phyloP scores from a whole-genome alignment of 92 coral and sea anemone genomes.

The Phenganax subtilis region DNA sequence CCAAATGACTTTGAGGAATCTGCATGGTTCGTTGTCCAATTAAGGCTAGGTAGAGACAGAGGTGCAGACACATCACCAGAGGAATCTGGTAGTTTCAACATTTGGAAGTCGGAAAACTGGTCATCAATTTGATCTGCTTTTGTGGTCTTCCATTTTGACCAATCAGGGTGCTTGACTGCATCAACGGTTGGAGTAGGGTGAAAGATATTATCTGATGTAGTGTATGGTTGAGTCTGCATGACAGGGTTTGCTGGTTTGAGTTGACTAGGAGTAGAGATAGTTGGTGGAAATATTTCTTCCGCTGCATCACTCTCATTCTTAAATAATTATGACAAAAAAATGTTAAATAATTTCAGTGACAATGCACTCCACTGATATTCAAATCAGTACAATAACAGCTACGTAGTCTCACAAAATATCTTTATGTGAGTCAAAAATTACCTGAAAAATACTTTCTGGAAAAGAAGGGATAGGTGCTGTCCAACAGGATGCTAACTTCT shows the following conservation, averaged over 20 bases:
- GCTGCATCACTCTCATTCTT: not conserved
- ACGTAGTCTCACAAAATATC: not conserved
- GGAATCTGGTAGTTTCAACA: conserved; percentile 27
- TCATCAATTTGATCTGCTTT: conserved; percentile 36
- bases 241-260: not conserved
- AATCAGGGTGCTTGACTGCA: conserved; percentile 37
- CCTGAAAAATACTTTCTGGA: conserved; percentile 81
- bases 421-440: not conserved
- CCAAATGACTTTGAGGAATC: not conserved
- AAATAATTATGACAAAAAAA: not conserved
- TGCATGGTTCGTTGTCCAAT: not conserved
- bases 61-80: not conserved
- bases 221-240: not conserved
- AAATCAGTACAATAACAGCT: not conserved
- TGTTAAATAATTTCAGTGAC: not conserved
- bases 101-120: conserved; percentile 61
- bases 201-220: not conserved
- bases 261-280: conserved; percentile 1
- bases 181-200: not conserved
- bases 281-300: not conserved
- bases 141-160: conserved; percentile 40
- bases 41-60: not conserved
- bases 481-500: conserved; percentile 80
- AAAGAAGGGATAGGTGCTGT: conserved; percentile 92
- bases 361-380: no score